These are phyloP conservation scores for Andinoacara biseriatus DNA, from an alignment of 2,113 vertebrate species.

Conservation along the genomic window DNA sequence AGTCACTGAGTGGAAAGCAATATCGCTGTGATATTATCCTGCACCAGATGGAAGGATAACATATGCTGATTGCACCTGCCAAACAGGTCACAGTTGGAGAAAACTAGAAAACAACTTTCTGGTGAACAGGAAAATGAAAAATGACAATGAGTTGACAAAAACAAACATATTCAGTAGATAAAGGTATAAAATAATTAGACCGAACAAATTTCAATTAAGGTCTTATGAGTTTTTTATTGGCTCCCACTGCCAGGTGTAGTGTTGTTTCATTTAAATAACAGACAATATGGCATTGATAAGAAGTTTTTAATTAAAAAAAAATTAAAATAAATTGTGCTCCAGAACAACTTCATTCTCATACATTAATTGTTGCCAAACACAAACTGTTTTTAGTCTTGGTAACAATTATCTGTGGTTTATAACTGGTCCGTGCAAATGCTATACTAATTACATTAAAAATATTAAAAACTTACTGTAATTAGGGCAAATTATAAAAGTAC, in stretches of 20 bases:
- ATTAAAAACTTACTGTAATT: not conserved
- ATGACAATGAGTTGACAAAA: constrained; percentile 34
- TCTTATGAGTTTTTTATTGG: not conserved
- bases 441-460: not conserved
- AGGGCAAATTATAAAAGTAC: not conserved
- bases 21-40: constrained; percentile 53
- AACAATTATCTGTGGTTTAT: not conserved
- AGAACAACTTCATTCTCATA: not conserved
- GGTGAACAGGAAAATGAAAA: constrained; percentile 35
- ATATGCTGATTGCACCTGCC: constrained; percentile 65
- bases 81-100: constrained; percentile 42
- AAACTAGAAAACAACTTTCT: constrained; percentile 40
- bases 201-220: not conserved
- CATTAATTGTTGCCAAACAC: not conserved
- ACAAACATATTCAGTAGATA: not conserved
- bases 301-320: constrained; percentile 21
- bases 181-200: constrained; percentile 5
- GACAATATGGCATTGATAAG: not conserved
- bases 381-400: no score
- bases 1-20: constrained; percentile 49
- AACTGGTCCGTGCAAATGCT: not conserved
- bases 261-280: constrained; percentile 11
- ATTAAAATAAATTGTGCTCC: not conserved
- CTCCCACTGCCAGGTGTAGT: not conserved
- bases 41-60: constrained; percentile 61